Evolutionary conservation across 2,888 invertebrate genomes (phyloP), one percentile per base, ranked within the genome.

Genomic region (Nomada lathburiana): DNA sequence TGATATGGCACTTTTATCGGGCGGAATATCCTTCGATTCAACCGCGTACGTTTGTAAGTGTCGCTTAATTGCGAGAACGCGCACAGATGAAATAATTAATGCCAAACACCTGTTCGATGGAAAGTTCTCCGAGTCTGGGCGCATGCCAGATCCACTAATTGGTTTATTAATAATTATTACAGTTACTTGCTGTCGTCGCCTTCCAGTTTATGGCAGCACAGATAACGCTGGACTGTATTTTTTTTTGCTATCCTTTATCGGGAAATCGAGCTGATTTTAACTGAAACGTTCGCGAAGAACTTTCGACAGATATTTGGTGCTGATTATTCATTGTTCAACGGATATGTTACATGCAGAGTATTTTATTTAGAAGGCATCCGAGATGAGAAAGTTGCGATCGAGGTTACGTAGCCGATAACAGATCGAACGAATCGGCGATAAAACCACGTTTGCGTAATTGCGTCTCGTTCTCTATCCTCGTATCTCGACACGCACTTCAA

Each of bases 1-100:
- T 71, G 2, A 0, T 82, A 81, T 76, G 81, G 82, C 75, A 82
- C 82, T 71, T 82, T 82, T 81, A 82, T 80, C 65, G 36, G 2
- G 20, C 16, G 7, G 1, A 18, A n/a, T 52, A n/a, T 36, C 11
- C n/a, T 20, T 3, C 59, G 60, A 70, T 73, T 47, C 57, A 29
- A 13, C 23, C 29, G 23, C 10, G n/a, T 16, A 16, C 50, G 64
- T 23, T n/a, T 10, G 16, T 44, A 44, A 53, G 47, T 23, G 71
- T 64, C 63, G 72, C 44, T 23, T 44, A 65, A 65, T 65, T 26
- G 64, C 47, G 55, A 64, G 23, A 44, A 57, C 47, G 47, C 57
- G 44, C 16, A 65, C 26, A 44, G 13, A 44, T 16, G 59, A 26
- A 69, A 59, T n/a, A 59, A 70, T 42, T 29, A 70, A 68, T 57